Evolutionary conservation across 2,888 invertebrate species (phyloP).

Genomic region (Pyrgus malvae): DNA sequence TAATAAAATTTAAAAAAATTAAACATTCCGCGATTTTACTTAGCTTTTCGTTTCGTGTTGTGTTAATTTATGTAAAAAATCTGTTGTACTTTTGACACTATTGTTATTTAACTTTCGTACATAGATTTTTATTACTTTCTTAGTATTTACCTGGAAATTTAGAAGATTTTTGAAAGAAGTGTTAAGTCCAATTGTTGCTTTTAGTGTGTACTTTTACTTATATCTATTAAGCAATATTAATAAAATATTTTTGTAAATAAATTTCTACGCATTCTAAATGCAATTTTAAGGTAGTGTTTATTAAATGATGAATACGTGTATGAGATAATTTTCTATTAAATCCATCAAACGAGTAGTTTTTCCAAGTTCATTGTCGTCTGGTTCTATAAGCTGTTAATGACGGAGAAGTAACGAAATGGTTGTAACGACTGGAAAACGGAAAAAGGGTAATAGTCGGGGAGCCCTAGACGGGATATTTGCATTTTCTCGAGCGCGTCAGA

Average conservation of each 20-base stretch:
- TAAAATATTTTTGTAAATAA: constrained; percentile 27
- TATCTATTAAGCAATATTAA: constrained; percentile 21
- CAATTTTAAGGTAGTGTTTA: constrained; percentile 17
- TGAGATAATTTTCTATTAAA: constrained; percentile 5
- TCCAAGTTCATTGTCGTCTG: background rate
- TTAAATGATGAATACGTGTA: constrained; percentile 8
- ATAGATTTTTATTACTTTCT: too few relatives aligned
- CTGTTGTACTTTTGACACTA: too few relatives aligned
- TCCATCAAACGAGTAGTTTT: background rate
- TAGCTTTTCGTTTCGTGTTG: too few relatives aligned
- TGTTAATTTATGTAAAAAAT: too few relatives aligned
- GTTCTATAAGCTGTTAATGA: background rate
- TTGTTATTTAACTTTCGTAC: too few relatives aligned
- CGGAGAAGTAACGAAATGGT: background rate
- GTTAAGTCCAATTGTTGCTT: constrained; percentile 3
- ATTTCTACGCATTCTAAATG: constrained; percentile 29
- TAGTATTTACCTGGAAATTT: too few relatives aligned
- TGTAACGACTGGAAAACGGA: constrained; percentile 17
- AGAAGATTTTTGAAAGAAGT: background rate
- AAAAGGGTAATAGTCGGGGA: too few relatives aligned
- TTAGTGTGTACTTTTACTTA: background rate
- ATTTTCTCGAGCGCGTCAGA: too few relatives aligned
- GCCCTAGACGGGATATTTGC: too few relatives aligned
- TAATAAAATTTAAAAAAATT: too few relatives aligned
- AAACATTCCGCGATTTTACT: too few relatives aligned